Percentiles rank a stretch among this genome's conserved stretches.
phyloP scores from a whole-genome alignment of 2,888 invertebrate genomes.

The Halictus ligatus region DNA sequence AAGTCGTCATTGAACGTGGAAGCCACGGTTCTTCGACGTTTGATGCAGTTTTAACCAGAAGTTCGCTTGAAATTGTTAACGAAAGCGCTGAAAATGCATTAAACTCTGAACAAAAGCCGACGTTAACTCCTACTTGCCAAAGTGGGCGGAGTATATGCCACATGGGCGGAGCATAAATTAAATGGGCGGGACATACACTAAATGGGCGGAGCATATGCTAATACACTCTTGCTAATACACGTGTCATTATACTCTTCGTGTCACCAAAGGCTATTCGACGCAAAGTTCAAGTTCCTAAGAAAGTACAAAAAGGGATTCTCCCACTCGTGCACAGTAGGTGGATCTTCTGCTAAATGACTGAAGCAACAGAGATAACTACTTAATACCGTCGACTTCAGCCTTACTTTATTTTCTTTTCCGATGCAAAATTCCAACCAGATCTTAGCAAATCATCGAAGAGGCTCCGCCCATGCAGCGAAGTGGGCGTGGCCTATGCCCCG shows the following conservation, averaged over 20 bases:
- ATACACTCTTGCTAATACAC: background rate
- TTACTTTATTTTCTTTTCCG: background rate
- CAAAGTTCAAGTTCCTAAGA: too few relatives aligned
- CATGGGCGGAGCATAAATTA: background rate
- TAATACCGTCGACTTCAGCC: background rate
- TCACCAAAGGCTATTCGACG: too few relatives aligned
- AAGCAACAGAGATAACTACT: background rate
- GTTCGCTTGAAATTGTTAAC: constrained; percentile 44
- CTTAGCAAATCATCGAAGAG: background rate
- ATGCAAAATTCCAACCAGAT: background rate
- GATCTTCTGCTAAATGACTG: background rate
- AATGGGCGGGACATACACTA: too few relatives aligned
- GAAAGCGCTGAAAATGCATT: background rate
- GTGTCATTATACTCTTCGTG: too few relatives aligned
- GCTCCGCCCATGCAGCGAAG: background rate
- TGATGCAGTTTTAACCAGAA: constrained; percentile 12
- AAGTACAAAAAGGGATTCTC: background rate
- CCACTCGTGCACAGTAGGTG: background rate
- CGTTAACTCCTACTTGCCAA: background rate
- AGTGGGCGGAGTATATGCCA: background rate
- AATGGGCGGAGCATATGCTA: background rate
- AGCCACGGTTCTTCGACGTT: constrained; percentile 65
- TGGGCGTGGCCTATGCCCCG: background rate
- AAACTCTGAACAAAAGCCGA: background rate
- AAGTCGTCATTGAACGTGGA: constrained; percentile 60